Evolutionary conservation across 2,113 vertebrate species (phyloP), one percentile per base, ranked within the genome.

Genomic region (Etheostoma spectabile): DNA sequence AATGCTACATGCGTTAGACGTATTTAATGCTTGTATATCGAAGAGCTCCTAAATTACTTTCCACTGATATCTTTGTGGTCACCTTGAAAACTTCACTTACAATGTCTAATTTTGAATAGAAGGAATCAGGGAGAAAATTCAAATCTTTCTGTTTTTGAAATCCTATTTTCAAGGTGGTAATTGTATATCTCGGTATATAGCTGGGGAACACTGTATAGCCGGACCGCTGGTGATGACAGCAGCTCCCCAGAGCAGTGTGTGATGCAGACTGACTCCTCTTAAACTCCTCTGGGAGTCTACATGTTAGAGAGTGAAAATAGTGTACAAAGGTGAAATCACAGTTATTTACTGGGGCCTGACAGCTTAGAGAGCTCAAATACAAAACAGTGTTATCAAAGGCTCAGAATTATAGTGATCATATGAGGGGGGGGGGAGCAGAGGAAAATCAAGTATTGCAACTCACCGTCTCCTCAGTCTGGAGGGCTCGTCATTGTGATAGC

Each of bases 391-490:
- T 14, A 61, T 5, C 45, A 62, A 74, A 77, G 3, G 6, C 27
- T 60, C 14, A 27, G n/a, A 45, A 52, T 46, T 45, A 60, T 16
- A 84, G 27, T 52, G 3, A 33, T 79, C 8, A 60, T 65, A 22
- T 38, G 15, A 5, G 1, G 1, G 33, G 18, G 7, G 2, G 1
- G 22, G 38, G 22, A 79, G 45, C n/a, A 60, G 30, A 63, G 13
- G 7, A 55, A 70, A 81, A 82, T 18, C 10, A 61, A 73, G 64
- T n/a, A 16, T 38, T 27, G 1, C 16, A 77, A 93, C 91, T 93
- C 86, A 93, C 93, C 87, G 66, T 79, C 60, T 89, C 70, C 49
- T 91, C 75, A 83, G 77, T 49, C 56, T 59, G 63, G 65, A 52
- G 49, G 55, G 59, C 55, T 89, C 7, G 51, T 89, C 82, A 80